phyloP scores from a whole-genome alignment of 2,797 vertebrate species.

The Clarias fuscus region DNA sequence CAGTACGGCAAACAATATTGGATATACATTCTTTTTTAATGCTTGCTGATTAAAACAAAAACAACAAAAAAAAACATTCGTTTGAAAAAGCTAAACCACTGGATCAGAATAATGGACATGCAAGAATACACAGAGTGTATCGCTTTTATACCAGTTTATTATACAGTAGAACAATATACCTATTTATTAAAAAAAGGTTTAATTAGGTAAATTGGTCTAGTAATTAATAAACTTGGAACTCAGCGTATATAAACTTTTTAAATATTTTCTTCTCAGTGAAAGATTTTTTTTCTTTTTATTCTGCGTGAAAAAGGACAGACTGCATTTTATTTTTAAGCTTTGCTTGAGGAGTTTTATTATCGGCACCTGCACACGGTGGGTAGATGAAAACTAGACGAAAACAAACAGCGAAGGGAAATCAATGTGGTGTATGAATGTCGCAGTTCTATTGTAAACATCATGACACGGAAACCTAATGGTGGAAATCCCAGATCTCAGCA shows the following conservation, averaged over 20 bases:
- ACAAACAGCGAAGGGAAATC: slow-evolving; percentile 75
- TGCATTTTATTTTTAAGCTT: slow-evolving; percentile 89
- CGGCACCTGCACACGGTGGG: slow-evolving; percentile 65
- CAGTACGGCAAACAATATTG: slow-evolving; percentile 87
- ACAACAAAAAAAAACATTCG: slow-evolving; percentile 73
- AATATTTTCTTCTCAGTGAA: slow-evolving; percentile 65
- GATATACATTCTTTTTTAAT: slow-evolving; percentile 87
- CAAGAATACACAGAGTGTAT: slow-evolving; percentile 60
- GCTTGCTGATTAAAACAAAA: slow-evolving; percentile 72
- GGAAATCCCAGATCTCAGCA: slow-evolving; percentile 81
- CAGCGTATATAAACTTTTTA: slow-evolving; percentile 72
- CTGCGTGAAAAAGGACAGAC: slow-evolving; percentile 79
- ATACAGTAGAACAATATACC: slow-evolving; percentile 3
- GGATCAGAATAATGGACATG: slow-evolving; percentile 62
- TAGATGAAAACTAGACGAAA: slow-evolving; percentile 65
- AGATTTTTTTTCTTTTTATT: slow-evolving; percentile 71
- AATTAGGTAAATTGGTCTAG: slow-evolving; percentile 13
- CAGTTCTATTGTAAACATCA: slow-evolving; percentile 90
- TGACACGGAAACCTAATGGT: slow-evolving; percentile 95
- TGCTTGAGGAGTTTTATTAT: slow-evolving; percentile 86
- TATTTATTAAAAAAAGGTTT: background rate
- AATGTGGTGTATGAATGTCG: slow-evolving; percentile 90
- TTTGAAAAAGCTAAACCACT: slow-evolving; percentile 78
- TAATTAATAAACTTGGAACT: slow-evolving; percentile 11
- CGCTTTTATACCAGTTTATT: slow-evolving; percentile 13